Percentiles rank a stretch among this genome's conserved stretches.
Evolutionary conservation across 2,113 vertebrate genomes (phyloP).

Genomic region (Stegostoma tigrinum): DNA sequence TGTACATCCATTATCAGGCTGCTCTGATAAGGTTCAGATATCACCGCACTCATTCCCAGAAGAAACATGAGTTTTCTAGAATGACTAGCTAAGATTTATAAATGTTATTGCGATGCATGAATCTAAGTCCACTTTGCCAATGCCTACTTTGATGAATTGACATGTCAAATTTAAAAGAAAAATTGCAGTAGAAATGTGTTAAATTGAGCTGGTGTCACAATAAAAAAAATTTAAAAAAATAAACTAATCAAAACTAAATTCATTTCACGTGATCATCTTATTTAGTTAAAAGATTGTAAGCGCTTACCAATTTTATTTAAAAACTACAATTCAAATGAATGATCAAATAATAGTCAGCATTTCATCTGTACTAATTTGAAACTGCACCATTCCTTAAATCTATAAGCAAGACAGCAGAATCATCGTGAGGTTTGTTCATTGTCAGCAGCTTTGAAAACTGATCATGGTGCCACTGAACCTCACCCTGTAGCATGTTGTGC

Average conservation of each 20-base stretch:
- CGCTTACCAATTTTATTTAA: slow-evolving; percentile 55
- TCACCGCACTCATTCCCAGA: neutral
- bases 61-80: neutral
- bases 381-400: neutral
- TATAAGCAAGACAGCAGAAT: neutral
- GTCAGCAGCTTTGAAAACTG: neutral
- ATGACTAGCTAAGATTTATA: neutral
- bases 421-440: neutral
- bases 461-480: neutral
- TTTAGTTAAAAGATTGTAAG: slow-evolving; percentile 59
- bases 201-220: neutral
- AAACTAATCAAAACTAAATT: neutral
- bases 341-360: slow-evolving; percentile 61
- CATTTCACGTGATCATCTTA: neutral
- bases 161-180: neutral
- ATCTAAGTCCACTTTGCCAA: neutral
- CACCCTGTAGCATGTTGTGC: no score
- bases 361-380: slow-evolving; percentile 41
- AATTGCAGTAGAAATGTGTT: neutral
- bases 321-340: slow-evolving; percentile 54
- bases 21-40: neutral
- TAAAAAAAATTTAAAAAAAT: neutral
- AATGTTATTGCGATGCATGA: neutral
- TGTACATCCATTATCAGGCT: slow-evolving; percentile 15
- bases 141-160: neutral